phyloP scores from a whole-genome alignment of 2,888 invertebrate species.

The Pyrrhosoma nymphula region DNA sequence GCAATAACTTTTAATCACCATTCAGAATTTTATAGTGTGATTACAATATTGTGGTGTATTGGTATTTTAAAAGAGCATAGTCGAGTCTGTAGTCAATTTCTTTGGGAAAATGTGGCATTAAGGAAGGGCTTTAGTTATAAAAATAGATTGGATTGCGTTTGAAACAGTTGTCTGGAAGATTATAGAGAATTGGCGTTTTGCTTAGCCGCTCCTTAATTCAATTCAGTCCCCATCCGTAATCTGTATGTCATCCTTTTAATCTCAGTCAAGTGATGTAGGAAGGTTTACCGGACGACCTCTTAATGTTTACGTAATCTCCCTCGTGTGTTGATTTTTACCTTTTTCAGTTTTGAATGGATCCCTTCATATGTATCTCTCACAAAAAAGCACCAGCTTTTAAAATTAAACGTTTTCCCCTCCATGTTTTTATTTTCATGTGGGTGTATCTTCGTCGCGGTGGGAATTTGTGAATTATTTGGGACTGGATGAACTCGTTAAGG shows the following conservation, averaged over 20 bases:
- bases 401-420: too few species aligned
- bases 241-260: background rate
- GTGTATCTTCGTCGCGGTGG: background rate
- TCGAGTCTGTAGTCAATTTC: too few species aligned
- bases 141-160: too few species aligned
- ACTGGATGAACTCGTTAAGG: background rate
- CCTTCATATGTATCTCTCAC: too few species aligned
- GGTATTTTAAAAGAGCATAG: too few species aligned
- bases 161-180: background rate
- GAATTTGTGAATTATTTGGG: background rate
- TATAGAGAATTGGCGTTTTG: background rate
- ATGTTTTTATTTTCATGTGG: background rate
- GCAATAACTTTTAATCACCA: too few species aligned
- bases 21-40: too few species aligned
- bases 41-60: too few species aligned
- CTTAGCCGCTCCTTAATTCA: background rate
- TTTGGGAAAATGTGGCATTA: background rate
- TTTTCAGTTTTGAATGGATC: background rate
- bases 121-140: too few species aligned
- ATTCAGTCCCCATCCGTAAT: background rate
- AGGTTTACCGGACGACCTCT: background rate
- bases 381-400: too few species aligned
- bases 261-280: background rate
- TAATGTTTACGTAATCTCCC: background rate
- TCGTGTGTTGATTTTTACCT: background rate